These are phyloP conservation scores for Vesta saturnalis DNA, from an alignment of 2,888 invertebrate species.

Conservation along the genomic window DNA sequence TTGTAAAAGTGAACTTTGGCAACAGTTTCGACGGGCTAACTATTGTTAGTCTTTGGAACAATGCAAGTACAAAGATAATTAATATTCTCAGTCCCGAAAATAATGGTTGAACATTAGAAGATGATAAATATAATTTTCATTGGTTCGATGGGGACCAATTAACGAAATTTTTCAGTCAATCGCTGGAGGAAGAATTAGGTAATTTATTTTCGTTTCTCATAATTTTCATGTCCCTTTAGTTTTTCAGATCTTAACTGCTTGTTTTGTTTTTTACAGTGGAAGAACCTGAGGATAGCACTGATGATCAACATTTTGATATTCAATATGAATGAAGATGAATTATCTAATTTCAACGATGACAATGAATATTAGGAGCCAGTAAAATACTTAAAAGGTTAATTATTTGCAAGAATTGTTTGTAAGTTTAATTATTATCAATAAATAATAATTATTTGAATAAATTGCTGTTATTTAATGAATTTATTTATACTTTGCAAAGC, in stretches of 20 bases:
- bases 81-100: not conserved
- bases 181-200: not conserved
- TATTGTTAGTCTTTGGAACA: not conserved
- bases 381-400: not conserved
- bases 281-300: not conserved
- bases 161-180: not conserved
- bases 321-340: not conserved
- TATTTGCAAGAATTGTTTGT: not conserved
- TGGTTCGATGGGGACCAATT: not conserved
- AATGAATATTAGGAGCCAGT: not conserved
- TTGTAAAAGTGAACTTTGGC: not conserved
- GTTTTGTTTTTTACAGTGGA: not conserved
- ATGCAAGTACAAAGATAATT: not conserved
- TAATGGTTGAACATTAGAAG: not conserved
- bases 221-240: not conserved
- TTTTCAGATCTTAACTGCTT: not conserved
- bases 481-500: not conserved
- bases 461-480: not conserved
- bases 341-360: not conserved
- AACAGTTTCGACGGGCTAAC: not conserved
- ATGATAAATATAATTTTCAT: not conserved
- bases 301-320: not conserved
- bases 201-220: not conserved
- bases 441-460: not conserved
- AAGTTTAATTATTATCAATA: not conserved